Evolutionary conservation across 2,797 vertebrate species (phyloP).

Genomic region (Notoglanidium macrostoma): DNA sequence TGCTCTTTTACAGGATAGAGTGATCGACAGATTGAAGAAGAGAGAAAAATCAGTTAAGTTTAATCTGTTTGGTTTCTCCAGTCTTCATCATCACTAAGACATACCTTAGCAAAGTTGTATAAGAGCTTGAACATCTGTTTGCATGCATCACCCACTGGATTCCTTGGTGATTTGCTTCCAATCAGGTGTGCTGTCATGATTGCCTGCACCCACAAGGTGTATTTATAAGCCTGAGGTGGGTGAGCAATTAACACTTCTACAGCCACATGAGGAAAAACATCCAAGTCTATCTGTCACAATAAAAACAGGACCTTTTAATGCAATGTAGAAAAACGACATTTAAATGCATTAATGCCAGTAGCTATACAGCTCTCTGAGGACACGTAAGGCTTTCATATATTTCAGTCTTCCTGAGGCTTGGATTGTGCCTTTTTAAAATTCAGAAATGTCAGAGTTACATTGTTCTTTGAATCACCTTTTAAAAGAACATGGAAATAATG

Average conservation of each 20-base stretch:
- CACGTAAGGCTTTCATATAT: neutral
- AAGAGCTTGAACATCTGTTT: conserved; percentile 39
- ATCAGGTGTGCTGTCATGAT: neutral
- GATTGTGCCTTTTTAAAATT: conserved; percentile 2
- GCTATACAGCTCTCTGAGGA: conserved; percentile 2
- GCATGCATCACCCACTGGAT: neutral
- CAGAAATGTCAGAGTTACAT: conserved; percentile 6
- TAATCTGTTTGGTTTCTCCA: neutral
- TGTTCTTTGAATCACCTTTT: conserved; percentile 7
- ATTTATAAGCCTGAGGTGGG: conserved; percentile 49
- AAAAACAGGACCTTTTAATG: neutral
- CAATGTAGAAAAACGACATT: neutral
- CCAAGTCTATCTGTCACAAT: conserved; percentile 18
- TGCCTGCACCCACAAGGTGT: conserved; percentile 12
- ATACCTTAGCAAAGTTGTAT: neutral
- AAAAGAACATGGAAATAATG: neutral
- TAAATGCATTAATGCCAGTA: conserved; percentile 5
- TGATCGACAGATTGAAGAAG: neutral
- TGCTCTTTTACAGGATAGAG: conserved; percentile 57
- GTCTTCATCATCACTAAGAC: neutral
- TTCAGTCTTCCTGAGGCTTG: neutral
- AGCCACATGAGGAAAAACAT: conserved; percentile 19
- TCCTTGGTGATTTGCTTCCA: conserved; percentile 32
- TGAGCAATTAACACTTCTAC: conserved; percentile 33
- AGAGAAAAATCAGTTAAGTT: neutral